Conservation (phyloP, 2,113 vertebrate species). For the Tragelaphus buxtoni region DNA sequence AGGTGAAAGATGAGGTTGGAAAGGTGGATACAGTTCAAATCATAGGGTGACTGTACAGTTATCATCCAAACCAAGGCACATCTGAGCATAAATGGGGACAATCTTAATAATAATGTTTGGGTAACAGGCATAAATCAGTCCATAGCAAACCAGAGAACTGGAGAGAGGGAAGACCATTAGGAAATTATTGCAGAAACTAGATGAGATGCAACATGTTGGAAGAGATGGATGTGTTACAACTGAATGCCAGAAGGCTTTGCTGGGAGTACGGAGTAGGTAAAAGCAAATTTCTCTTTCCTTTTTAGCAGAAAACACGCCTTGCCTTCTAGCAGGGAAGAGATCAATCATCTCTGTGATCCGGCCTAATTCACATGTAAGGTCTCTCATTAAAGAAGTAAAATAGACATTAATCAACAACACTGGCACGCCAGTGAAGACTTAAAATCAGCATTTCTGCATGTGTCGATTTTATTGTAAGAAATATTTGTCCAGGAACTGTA, state of each 20-base stretch:
- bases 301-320: not conserved
- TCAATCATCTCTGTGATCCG: not conserved
- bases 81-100: not conserved
- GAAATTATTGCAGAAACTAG: not conserved
- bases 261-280: not conserved
- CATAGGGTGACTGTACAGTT: not conserved
- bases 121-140: not conserved
- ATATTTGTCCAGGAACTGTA: conserved; percentile 41
- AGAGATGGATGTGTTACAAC: not conserved
- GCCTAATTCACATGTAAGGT: not conserved
- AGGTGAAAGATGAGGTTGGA: not conserved
- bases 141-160: not conserved
- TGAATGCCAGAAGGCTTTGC: not conserved
- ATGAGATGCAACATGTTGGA: not conserved
- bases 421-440: not conserved
- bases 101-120: not conserved
- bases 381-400: conserved; percentile 15
- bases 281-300: not conserved
- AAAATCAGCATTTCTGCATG: not conserved
- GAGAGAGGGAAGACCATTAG: not conserved
- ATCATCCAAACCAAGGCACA: not conserved
- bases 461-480: not conserved
- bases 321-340: not conserved
- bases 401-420: not conserved
- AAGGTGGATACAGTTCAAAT: not conserved